These are phyloP conservation scores for Sitophilus oryzae DNA, from an alignment of 1,140 invertebrate genomes.

Conservation along the genomic window DNA sequence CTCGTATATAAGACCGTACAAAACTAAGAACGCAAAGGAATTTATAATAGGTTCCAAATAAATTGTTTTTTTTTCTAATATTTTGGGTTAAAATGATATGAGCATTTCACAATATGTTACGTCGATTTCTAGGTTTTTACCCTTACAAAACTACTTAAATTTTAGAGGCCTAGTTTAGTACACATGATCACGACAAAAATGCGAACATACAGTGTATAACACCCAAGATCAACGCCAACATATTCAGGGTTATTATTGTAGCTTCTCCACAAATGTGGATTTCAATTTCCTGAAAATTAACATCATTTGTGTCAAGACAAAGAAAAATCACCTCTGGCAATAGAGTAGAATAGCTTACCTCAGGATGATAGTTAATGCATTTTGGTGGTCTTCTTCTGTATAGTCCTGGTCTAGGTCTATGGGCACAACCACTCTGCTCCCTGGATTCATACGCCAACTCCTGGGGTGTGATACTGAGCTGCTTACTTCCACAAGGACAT, in stretches of 20 bases:
- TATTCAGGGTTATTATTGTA: conserved; percentile 25
- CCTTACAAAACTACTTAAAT: conserved; percentile 17
- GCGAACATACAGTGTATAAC: conserved; percentile 26
- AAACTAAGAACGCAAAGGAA: neutral
- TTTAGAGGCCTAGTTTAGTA: conserved; percentile 18
- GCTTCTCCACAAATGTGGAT: conserved; percentile 63
- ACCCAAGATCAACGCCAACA: conserved; percentile 29
- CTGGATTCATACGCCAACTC: conserved; percentile 53
- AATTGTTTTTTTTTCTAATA: conserved; percentile 5
- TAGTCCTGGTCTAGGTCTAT: conserved; percentile 40
- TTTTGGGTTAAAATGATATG: conserved; percentile 35
- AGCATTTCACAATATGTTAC: conserved; percentile 20
- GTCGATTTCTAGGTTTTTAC: neutral
- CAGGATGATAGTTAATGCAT: conserved; percentile 84
- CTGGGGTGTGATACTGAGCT: conserved; percentile 71
- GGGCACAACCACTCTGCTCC: conserved; percentile 36
- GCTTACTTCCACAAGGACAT: conserved; percentile 81
- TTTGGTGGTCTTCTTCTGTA: conserved; percentile 63
- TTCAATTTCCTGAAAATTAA: conserved; percentile 57
- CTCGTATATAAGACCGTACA: conserved; percentile 1
- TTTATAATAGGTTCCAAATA: neutral
- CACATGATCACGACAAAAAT: conserved; percentile 32
- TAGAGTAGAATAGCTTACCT: conserved; percentile 48
- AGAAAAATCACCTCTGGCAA: too few relatives aligned
- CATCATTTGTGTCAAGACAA: conserved; percentile 8